These are phyloP conservation scores for Hydractinia symbiolongicarpus DNA, from an alignment of 30 jellyfish, hydroid and myxozoan species.

Conservation along the genomic window DNA sequence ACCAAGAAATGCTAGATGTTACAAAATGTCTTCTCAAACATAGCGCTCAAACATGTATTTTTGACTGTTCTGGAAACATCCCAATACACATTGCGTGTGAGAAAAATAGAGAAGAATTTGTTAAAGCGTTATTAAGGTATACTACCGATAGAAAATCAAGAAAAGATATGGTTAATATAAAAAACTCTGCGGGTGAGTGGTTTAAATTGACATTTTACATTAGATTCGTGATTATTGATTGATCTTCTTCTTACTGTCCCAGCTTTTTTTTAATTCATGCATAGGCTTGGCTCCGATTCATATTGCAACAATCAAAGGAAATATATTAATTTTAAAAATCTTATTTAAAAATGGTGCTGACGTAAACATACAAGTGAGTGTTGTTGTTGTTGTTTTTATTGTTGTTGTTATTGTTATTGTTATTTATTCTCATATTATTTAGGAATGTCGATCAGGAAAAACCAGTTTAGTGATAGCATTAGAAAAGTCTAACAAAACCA, in stretches of 20 bases:
- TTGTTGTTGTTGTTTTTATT: neutral
- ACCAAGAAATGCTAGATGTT: neutral
- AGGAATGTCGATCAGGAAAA: constrained; percentile 8
- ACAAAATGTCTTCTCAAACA: neutral
- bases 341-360: neutral
- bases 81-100: neutral
- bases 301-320: neutral
- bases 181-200: neutral
- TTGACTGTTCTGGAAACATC: neutral
- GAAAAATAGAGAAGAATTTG: neutral
- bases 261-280: neutral
- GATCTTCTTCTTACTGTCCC: too few relatives aligned
- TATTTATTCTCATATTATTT: neutral
- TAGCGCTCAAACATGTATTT: neutral
- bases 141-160: too few relatives aligned
- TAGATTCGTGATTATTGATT: too few relatives aligned
- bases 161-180: neutral
- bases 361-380: neutral
- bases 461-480: neutral
- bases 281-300: neutral
- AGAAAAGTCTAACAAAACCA: neutral
- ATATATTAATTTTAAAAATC: neutral
- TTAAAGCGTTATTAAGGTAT: neutral
- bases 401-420: neutral
- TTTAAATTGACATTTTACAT: neutral